Evolutionary conservation across 2,113 vertebrate species (phyloP).

Genomic region (Cephalopholis sonnerati): DNA sequence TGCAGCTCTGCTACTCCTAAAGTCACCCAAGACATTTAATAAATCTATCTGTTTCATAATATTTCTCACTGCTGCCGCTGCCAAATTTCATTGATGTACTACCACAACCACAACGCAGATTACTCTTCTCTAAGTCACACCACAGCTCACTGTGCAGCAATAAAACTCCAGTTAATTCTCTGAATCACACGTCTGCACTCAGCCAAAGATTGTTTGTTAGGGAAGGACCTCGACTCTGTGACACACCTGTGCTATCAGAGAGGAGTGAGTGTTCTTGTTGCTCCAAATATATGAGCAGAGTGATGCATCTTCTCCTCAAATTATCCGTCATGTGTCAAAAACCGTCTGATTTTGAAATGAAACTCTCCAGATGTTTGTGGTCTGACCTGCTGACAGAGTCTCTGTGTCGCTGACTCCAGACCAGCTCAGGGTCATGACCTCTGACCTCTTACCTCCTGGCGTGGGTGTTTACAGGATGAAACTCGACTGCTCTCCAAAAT

Average conservation of each 20-base stretch:
- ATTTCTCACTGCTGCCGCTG: no score
- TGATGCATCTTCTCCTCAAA: no score
- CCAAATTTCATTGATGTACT: no score
- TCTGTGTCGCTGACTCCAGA: neutral
- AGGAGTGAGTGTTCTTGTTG: neutral
- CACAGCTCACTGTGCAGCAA: neutral
- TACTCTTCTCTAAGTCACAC: neutral
- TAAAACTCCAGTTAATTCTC: neutral
- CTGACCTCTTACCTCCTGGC: neutral
- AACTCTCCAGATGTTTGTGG: constrained; percentile 4
- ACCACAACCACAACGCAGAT: neutral
- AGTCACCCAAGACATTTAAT: neutral
- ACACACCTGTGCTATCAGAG: no score
- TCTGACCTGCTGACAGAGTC: neutral
- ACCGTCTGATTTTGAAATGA: neutral
- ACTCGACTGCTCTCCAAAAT: neutral
- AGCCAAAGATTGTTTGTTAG: no score
- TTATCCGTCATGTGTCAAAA: neutral
- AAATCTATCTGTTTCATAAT: no score
- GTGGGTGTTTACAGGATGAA: neutral
- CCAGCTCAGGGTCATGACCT: neutral
- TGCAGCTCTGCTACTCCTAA: neutral
- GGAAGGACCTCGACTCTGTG: no score
- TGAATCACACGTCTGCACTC: neutral
- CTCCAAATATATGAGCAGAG: neutral